Evolutionary conservation across 2,888 invertebrate genomes (phyloP).

Genomic region (Thymelicus sylvestris): DNA sequence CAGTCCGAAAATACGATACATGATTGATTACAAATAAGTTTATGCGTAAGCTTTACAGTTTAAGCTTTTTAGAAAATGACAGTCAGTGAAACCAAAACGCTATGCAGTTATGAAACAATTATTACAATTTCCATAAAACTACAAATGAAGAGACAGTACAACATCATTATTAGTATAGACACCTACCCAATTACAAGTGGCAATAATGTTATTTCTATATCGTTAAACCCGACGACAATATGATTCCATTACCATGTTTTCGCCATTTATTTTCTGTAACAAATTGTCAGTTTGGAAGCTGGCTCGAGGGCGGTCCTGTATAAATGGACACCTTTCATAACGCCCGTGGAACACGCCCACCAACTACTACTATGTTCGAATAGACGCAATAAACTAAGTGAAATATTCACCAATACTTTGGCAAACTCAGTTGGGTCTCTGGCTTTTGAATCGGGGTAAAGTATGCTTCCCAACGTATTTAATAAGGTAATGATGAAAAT

Average conservation of each 20-base stretch:
- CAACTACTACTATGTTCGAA: slow-evolving; percentile 54
- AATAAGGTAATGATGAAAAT: neutral
- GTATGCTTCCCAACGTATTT: neutral
- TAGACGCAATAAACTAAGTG: slow-evolving; percentile 66
- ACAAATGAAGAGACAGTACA: neutral
- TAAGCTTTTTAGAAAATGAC: too few relatives aligned
- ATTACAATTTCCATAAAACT: too few relatives aligned
- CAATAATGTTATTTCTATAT: slow-evolving; percentile 1
- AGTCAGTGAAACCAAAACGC: too few relatives aligned
- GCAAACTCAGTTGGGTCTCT: neutral
- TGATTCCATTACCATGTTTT: slow-evolving; percentile 31
- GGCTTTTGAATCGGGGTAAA: neutral
- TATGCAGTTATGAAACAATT: too few relatives aligned
- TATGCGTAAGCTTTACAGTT: too few relatives aligned
- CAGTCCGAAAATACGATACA: too few relatives aligned
- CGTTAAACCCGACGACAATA: slow-evolving; percentile 22
- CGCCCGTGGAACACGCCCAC: slow-evolving; percentile 60
- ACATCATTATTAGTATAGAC: neutral
- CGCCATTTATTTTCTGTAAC: slow-evolving; percentile 26
- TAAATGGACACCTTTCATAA: slow-evolving; percentile 46
- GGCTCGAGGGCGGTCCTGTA: slow-evolving; percentile 30
- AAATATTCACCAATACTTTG: slow-evolving; percentile 50
- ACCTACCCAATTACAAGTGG: neutral
- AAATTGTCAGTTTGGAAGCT: slow-evolving; percentile 24
- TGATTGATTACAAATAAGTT: neutral